Evolutionary conservation across 2,888 invertebrate genomes (phyloP).

Genomic region (Plagodis pulveraria): DNA sequence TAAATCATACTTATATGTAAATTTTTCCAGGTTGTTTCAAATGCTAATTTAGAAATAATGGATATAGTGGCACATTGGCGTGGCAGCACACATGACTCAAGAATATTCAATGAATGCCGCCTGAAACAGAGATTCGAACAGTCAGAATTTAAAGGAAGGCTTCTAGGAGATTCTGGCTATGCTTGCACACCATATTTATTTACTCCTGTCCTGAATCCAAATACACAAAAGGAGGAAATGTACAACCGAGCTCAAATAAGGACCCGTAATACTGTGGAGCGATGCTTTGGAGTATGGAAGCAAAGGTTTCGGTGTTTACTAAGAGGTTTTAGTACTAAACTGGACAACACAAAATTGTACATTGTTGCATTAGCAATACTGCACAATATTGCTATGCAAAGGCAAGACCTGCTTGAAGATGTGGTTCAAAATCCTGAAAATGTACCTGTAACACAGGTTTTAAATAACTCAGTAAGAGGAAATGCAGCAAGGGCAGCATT

Average conservation of each 20-base stretch:
- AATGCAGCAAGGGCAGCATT: too few relatives aligned
- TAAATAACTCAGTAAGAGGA: too few relatives aligned
- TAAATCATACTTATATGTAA: too few relatives aligned
- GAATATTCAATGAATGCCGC: conserved; percentile 30
- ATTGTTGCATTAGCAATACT: conserved; percentile 23
- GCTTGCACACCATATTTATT: not conserved
- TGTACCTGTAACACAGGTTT: too few relatives aligned
- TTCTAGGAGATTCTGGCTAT: not conserved
- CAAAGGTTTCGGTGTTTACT: conserved; percentile 2
- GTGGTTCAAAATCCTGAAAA: too few relatives aligned
- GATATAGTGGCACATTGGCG: conserved; percentile 38
- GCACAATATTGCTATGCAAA: conserved; percentile 17
- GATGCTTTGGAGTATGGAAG: conserved; percentile 9
- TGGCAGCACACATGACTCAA: conserved; percentile 36
- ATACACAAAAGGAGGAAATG: conserved; percentile 22
- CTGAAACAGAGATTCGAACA: conserved; percentile 17
- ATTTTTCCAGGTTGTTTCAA: not conserved
- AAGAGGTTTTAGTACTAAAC: not conserved
- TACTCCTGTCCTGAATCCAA: conserved; percentile 17
- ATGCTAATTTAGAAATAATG: conserved; percentile 33
- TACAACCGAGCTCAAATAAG: conserved; percentile 30
- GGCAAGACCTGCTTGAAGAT: too few relatives aligned
- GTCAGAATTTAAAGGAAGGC: not conserved
- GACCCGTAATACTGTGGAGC: conserved; percentile 26
- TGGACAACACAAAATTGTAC: conserved; percentile 4